Evolutionary conservation across 2,888 invertebrate genomes (phyloP).

Genomic region (Crioceris asparagi): DNA sequence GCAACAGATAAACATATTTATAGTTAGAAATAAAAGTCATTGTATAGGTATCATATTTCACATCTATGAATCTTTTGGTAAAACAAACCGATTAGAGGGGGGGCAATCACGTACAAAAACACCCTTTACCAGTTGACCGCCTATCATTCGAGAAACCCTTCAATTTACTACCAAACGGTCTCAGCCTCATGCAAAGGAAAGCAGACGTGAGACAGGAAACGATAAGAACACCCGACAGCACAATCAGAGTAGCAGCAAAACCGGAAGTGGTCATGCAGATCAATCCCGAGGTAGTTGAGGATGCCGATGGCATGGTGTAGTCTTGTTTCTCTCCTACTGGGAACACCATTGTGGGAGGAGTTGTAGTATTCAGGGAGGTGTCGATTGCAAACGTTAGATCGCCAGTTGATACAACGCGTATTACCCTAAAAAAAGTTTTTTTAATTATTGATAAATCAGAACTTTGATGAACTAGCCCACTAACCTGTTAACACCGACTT

Average conservation of each 20-base stretch:
- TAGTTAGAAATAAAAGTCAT: too few species aligned
- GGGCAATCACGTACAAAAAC: too few species aligned
- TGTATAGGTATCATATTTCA: too few species aligned
- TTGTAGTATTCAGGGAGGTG: slow-evolving; percentile 48
- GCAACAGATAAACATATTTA: too few species aligned
- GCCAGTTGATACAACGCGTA: slow-evolving; percentile 84
- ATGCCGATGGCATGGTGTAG: too few species aligned
- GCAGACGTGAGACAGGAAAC: slow-evolving; percentile 80
- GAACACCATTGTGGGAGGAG: slow-evolving; percentile 56
- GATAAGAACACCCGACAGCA: slow-evolving; percentile 70
- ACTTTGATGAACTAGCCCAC: too few species aligned
- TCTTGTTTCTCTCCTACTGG: slow-evolving; percentile 52
- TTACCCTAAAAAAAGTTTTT: slow-evolving; percentile 29
- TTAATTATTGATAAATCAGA: slow-evolving; percentile 32
- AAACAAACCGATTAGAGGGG: too few species aligned
- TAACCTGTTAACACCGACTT: slow-evolving; percentile 75
- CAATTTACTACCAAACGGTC: slow-evolving; percentile 56
- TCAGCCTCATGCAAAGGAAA: slow-evolving; percentile 70
- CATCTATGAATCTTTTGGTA: too few species aligned
- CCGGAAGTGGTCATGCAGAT: slow-evolving; percentile 95
- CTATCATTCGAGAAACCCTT: too few species aligned
- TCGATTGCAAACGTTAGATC: slow-evolving; percentile 78
- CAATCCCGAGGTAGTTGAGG: slow-evolving; percentile 41
- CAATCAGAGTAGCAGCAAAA: slow-evolving; percentile 75
- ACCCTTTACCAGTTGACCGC: too few species aligned